Evolutionary conservation across 2,113 vertebrate genomes (phyloP), one percentile per base, ranked within the genome.

Genomic region (Oreochromis niloticus): DNA sequence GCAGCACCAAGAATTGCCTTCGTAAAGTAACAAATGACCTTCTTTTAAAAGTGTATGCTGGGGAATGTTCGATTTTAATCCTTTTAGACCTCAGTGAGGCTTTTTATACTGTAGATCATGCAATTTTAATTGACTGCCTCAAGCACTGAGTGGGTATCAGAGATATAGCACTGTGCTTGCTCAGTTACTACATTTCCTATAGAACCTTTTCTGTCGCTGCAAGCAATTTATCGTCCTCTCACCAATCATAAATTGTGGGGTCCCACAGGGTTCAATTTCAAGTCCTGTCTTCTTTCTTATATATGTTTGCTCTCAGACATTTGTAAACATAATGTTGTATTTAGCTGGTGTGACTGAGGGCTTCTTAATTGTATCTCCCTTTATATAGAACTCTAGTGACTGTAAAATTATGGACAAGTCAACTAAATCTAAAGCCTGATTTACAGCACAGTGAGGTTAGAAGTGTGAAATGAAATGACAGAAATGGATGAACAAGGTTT

Each of bases 41-140:
- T 80, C 56, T 92, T 86, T 83, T 82, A 82, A 87, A 71, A 50
- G 78, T 54, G 81, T 55, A 87, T 88, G 39, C 75, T 61, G 43
- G 68, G 41, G 55, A 87, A 43, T 87, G 81, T 86, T 87, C 50
- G 34, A 81, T 93, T 73, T 87, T 88, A 90, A 87, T 92, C 81
- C 87, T 91, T 89, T 90, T 83, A 88, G 79, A 92, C 85, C 73
- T 94, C 88, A 52, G 63, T 54, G 19, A 90, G 54, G 50, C 82
- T 86, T 94, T 92, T 88, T 71, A 92, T 89, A 89, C 84, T 89
- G 78, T 87, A 90, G 59, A 85, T 92, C 89, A 93, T 93, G 82
- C 48, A 90, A 84, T 90, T 93, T 92, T 93, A 92, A 91, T 94
- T 89, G 87, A 92, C 68, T 87, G 85, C 91, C 86, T 88, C 48